Evolutionary conservation across 2,113 vertebrate genomes (phyloP).

Genomic region (Gopherus flavomarginatus): DNA sequence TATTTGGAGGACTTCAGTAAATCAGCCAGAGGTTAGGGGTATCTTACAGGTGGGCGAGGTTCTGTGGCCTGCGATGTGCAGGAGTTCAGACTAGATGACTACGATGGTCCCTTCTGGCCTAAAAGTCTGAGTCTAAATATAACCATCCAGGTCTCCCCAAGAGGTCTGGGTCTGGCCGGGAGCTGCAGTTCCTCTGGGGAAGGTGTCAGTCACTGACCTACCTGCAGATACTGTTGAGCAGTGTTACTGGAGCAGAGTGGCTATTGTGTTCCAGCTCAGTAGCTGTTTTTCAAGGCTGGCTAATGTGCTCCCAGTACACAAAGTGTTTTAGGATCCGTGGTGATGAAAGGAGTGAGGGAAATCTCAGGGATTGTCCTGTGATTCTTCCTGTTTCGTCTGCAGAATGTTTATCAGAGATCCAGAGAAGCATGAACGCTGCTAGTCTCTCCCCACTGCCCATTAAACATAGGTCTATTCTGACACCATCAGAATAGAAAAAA

Average conservation of each 20-base stretch:
- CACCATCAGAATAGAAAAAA: neutral
- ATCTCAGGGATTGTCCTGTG: neutral
- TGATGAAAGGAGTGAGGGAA: neutral
- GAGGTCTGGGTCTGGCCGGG: too few species aligned
- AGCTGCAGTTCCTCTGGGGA: neutral
- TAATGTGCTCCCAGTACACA: neutral
- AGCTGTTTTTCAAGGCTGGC: neutral
- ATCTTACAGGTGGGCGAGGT: neutral
- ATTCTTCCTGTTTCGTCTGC: neutral
- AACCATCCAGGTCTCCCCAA: neutral
- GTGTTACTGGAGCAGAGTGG: neutral
- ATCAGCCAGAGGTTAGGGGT: neutral
- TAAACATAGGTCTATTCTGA: neutral
- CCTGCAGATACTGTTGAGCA: neutral
- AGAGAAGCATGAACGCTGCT: neutral
- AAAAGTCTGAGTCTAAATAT: neutral
- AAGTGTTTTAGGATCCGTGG: neutral
- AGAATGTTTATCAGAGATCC: neutral
- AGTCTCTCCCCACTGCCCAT: rapidly evolving
- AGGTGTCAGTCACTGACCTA: neutral
- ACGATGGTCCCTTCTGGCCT: neutral
- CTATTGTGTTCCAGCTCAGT: too few species aligned
- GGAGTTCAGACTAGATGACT: neutral
- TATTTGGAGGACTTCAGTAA: too few species aligned
- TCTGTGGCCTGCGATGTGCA: neutral